These are phyloP conservation scores for Sarcoramphus papa DNA, from an alignment of 2,797 vertebrate genomes.

Conservation along the genomic window DNA sequence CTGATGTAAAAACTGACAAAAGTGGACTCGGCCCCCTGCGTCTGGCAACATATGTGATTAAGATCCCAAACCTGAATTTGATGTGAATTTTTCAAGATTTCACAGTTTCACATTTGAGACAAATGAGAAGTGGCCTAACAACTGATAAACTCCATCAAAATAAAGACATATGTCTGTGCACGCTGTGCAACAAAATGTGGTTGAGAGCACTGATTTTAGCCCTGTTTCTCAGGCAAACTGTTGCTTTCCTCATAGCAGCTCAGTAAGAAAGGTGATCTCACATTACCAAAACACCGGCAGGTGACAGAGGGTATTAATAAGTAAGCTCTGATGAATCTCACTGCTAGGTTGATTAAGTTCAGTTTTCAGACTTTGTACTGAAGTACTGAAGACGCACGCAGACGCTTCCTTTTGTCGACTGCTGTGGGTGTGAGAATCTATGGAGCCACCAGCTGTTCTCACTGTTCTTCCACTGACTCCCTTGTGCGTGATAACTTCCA, in stretches of 20 bases:
- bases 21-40: neutral
- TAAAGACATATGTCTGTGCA: neutral
- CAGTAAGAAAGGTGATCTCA: neutral
- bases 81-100: neutral
- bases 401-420: neutral
- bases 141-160: neutral
- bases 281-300: neutral
- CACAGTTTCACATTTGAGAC: neutral
- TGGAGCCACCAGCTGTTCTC: conserved; percentile 21
- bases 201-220: neutral
- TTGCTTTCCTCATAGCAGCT: neutral
- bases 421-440: neutral
- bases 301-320: neutral
- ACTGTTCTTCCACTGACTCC: neutral
- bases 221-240: neutral
- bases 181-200: rapidly evolving
- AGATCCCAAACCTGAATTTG: neutral
- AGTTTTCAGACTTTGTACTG: neutral
- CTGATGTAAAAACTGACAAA: neutral
- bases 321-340: neutral
- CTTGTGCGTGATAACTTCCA: neutral
- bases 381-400: neutral
- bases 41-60: neutral
- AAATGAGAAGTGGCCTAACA: neutral
- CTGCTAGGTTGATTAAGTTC: neutral